Evolutionary conservation across 2,797 vertebrate genomes (phyloP).

Genomic region (Girardinus metallicus): DNA sequence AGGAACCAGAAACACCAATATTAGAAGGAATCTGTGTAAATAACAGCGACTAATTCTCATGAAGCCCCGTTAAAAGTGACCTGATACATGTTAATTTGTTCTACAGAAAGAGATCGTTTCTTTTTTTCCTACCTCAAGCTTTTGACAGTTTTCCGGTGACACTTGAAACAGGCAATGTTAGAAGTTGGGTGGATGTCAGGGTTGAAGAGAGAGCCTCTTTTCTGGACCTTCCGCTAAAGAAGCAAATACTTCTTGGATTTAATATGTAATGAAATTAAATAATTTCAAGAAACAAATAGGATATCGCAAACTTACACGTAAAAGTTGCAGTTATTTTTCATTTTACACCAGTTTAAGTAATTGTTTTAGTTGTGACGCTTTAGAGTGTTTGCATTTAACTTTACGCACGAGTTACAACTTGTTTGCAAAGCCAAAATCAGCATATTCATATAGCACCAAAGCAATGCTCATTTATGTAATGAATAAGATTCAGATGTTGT

Average conservation of each 20-base stretch:
- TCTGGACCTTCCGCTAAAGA: constrained; percentile 77
- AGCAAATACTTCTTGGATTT: constrained; percentile 69
- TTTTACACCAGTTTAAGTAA: neutral
- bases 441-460: neutral
- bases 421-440: constrained; percentile 1
- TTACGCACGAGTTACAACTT: constrained; percentile 47
- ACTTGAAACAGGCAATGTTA: constrained; percentile 87
- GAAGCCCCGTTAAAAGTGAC: neutral
- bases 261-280: constrained; percentile 36
- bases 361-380: neutral
- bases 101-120: constrained; percentile 21
- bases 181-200: constrained; percentile 74
- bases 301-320: constrained; percentile 12
- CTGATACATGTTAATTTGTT: neutral
- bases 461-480: neutral
- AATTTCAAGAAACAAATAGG: neutral
- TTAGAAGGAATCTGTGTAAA: constrained; percentile 5
- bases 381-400: constrained; percentile 40
- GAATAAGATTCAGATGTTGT: neutral
- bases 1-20: constrained; percentile 56
- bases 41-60: neutral
- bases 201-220: constrained; percentile 74
- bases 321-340: neutral
- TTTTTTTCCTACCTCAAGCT: constrained; percentile 86
- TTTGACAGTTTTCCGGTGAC: constrained; percentile 87